A percentile compares a stretch with the other conserved stretches of the same genome.
phyloP scores from a whole-genome alignment of 2,888 invertebrate species.

The Cerastis rubricosa region DNA sequence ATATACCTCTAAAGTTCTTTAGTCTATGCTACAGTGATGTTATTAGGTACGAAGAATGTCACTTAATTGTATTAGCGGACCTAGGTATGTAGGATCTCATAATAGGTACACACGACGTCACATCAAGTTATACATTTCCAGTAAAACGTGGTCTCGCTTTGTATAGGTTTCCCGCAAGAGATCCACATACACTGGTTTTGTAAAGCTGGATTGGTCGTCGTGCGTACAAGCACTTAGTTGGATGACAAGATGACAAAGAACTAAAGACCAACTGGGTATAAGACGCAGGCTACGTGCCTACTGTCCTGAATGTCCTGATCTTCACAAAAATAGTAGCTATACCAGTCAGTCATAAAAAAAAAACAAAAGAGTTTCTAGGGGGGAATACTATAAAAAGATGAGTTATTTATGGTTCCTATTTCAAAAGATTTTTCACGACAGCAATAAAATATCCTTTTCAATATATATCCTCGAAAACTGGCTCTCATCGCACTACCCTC shows the following conservation, averaged over 20 bases:
- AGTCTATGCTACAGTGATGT: background rate
- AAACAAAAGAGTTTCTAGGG: background rate
- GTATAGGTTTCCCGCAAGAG: no score
- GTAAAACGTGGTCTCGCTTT: no score
- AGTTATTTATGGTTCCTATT: conserved; percentile 2
- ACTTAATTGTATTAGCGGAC: background rate
- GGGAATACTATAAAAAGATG: background rate
- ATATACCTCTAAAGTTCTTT: background rate
- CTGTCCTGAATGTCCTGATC: background rate
- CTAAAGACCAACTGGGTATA: background rate
- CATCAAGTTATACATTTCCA: no score
- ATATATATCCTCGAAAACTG: background rate
- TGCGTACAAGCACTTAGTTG: background rate
- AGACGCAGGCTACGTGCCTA: background rate
- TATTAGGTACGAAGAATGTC: background rate
- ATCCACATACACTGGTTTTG: no score
- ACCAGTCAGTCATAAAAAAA: background rate
- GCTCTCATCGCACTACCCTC: no score
- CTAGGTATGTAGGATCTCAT: background rate
- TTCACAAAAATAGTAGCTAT: background rate
- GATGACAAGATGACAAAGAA: background rate
- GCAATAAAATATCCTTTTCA: background rate
- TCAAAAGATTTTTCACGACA: background rate
- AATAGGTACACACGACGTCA: no score
- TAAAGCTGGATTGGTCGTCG: no score